A percentile compares a stretch with the other conserved stretches of the same genome.
These are phyloP conservation scores for Oxyura jamaicensis DNA, from an alignment of 2,113 vertebrate species.

Conservation along the genomic window DNA sequence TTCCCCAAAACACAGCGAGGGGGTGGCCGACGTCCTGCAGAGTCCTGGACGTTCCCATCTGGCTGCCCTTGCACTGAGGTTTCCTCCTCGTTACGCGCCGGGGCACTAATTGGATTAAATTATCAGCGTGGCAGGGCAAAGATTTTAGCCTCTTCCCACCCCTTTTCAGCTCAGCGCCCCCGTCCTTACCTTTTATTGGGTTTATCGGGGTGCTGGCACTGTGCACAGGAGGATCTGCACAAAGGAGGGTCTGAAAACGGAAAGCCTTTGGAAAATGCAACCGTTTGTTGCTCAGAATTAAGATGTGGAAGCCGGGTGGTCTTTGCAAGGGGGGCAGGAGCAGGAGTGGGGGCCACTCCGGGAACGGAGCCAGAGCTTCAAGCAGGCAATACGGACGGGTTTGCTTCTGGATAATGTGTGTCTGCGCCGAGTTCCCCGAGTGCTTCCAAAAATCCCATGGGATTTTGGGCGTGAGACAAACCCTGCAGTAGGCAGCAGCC, in stretches of 20 bases:
- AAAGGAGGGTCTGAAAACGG: neutral
- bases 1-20: neutral
- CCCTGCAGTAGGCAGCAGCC: neutral
- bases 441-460: neutral
- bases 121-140: neutral
- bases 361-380: neutral
- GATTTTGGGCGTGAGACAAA: neutral
- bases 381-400: neutral
- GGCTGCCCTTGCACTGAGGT: neutral
- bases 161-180: neutral
- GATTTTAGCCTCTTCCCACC: neutral
- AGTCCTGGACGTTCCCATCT: neutral
- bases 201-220: neutral
- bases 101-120: slow-evolving; percentile 23
- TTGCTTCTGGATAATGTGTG: neutral
- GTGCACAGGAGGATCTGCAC: neutral
- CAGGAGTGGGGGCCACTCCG: rapidly evolving
- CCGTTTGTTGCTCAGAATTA: neutral
- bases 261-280: neutral
- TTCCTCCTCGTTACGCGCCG: neutral
- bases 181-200: neutral
- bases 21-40: neutral
- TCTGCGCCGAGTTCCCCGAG: neutral
- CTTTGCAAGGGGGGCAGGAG: neutral
- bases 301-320: neutral